Conservation (phyloP, 2,113 vertebrate species). For the Salvelinus namaycush region DNA sequence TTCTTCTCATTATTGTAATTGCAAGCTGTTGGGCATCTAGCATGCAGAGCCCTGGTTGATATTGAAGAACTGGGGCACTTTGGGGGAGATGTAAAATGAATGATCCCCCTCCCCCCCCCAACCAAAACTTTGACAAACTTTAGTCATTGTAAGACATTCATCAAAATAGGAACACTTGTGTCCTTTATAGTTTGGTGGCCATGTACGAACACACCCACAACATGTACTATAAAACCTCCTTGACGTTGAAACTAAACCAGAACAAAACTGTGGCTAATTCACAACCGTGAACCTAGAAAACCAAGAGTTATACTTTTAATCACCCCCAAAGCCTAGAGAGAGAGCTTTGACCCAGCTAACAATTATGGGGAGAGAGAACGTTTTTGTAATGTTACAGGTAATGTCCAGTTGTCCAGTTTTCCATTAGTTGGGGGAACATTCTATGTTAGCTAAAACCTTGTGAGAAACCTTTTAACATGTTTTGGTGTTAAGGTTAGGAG, state of each 20-base stretch:
- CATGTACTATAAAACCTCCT: not conserved
- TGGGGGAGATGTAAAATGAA: conserved; percentile 28
- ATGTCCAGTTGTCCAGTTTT: too few relatives aligned
- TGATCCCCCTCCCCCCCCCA: conserved; percentile 5
- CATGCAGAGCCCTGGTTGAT: conserved; percentile 30
- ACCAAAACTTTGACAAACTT: not conserved
- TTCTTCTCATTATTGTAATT: conserved; percentile 47
- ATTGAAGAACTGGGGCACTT: conserved; percentile 27
- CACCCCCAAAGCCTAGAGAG: not conserved
- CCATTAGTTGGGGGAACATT: too few relatives aligned
- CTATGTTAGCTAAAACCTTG: too few relatives aligned
- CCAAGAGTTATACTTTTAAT: conserved; percentile 1
- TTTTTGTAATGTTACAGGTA: too few relatives aligned
- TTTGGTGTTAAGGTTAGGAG: too few relatives aligned
- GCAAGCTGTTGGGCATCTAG: conserved; percentile 21
- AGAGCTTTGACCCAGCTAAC: not conserved
- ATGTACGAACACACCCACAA: not conserved
- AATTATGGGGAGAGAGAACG: too few relatives aligned
- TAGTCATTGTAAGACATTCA: not conserved
- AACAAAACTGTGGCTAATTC: not conserved
- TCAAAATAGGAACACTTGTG: not conserved
- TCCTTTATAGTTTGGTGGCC: not conserved
- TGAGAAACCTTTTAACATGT: too few relatives aligned
- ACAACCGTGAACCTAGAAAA: conserved; percentile 13
- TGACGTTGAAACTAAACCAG: not conserved